Evolutionary conservation across 2,113 vertebrate species (phyloP), one percentile per base, ranked within the genome.

Genomic region (Holacanthus passer): DNA sequence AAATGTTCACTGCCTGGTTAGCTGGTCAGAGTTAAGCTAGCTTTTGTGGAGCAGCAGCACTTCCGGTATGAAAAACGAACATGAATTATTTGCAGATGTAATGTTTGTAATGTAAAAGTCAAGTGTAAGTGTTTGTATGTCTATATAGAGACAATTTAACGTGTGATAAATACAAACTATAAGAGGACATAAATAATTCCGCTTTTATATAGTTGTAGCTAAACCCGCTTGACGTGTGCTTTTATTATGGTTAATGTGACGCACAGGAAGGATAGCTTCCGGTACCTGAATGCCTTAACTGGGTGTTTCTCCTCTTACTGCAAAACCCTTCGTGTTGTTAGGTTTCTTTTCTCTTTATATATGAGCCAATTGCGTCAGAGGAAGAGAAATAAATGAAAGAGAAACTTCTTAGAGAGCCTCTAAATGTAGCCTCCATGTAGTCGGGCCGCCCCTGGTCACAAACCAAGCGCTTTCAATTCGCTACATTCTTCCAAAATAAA

Each of bases 61-160:
- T 55, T 92, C 87, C 90, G 85, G 81, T 79, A 2, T 45, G 8
- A 2, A 19, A 24, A 48, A 47, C 6, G 2, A 14, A 14, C 39
- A 53, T 0, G 13, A 7, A 12, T 19, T 27, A 27, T 41, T 19
- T 53, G 2, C 4, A 7, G 9, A 11, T 22, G 9, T 1, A 5
- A 0, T 24, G 0, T n/a, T 74, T 73, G 14, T 43, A 20, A 7
- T 24, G 4, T 17, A 32, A 12, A 3, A 4, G 3, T 20, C 5
- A 22, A 3, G 10, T 14, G 14, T 14, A 22, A 11, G 13, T 5
- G 6, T 1, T 5, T 58, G 19, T 13, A 3, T 22, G 5, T 19
- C 19, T 59, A 20, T 20, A 20, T 20, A 12, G 2, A 60, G 4
- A 35, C 2, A 4, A 59, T 17, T 6, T 27, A 50, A n/a, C 20